Evolutionary conservation across 2,797 vertebrate species (phyloP).

Genomic region (Crocidura indochinensis): DNA sequence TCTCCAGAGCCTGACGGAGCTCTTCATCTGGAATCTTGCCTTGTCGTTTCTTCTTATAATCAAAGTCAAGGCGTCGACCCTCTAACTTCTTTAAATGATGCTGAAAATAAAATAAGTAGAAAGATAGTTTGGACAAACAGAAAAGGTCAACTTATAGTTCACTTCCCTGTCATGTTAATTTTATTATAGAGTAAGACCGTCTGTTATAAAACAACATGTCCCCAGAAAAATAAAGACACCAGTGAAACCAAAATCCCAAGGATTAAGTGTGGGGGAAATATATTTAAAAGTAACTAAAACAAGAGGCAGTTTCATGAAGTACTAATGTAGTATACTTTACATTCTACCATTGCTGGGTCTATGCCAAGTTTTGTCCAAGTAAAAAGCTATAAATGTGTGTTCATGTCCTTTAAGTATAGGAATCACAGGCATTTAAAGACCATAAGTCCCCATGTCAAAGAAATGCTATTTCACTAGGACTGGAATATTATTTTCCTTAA

Average conservation of each 20-base stretch:
- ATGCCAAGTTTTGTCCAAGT: neutral
- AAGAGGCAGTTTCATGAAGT: neutral
- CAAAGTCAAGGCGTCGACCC: conserved; percentile 98
- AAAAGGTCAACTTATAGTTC: neutral
- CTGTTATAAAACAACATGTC: neutral
- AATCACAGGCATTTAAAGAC: neutral
- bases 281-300: conserved; percentile 38
- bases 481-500: conserved; percentile 31
- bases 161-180: neutral
- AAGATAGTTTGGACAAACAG: neutral
- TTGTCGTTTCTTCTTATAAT: conserved; percentile 99
- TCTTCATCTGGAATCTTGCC: conserved; percentile 97
- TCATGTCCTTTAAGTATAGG: fast-evolving
- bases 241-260: neutral
- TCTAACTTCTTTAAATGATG: conserved; percentile 99
- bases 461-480: neutral
- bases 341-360: neutral
- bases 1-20: conserved; percentile 97
- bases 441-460: neutral
- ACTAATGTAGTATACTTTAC: neutral
- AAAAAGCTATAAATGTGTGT: neutral
- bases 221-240: neutral
- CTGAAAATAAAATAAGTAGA: conserved; percentile 87
- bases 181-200: conserved; percentile 16
- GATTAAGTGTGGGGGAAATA: neutral